Evolutionary conservation across 2,888 invertebrate genomes (phyloP), one percentile per base, ranked within the genome.

Genomic region (Plagiodera versicolora): DNA sequence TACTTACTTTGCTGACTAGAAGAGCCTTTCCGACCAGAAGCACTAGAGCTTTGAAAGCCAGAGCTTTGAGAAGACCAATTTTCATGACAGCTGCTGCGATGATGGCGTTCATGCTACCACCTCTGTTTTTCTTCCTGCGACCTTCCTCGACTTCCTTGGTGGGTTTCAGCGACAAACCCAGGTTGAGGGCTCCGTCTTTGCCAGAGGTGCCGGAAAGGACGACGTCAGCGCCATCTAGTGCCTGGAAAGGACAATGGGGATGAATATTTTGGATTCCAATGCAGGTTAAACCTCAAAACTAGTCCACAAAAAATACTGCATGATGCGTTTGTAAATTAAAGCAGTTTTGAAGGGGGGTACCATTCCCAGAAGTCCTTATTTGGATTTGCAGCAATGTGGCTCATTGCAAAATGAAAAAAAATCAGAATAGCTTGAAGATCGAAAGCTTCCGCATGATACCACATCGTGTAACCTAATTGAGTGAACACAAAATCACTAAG

Each of bases 21-120:
- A 94, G 83, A 20, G 93, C 93, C 81, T 94, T 93, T 73, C 92
- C 92, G 30, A 93, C 92, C 68, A 93, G 85, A 4, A 93, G 82
- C 14, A 90, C 89, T 2, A 94, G 81, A 16, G 89, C 92, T 75
- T 93, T 93, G 79, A 93, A 89, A 28, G 92, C 87, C 53, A 94
- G 75, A 48, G 91, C 91, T 55, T 90, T 92, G 20, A 93, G 85
- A 52, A 93, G 83, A 74, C 91, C 93, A 59, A 91, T 86, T 79
- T 94, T 94, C 81, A 92, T 84, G 4, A 89, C 89, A 45, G 89
- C 89, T 11, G 91, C 87, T 0, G 90, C 91, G 30, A 93, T 80
- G 56, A 92, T 77, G 0, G 88, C 87, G 0, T 88, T 89, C 79
- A 91, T 84, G 73, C 89, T 86, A 74, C 70, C 67, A 16, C 70